A percentile compares a stretch with the other conserved stretches of the same genome.
Conservation (phyloP, 2,888 invertebrate species). For the Thera obeliscata region DNA sequence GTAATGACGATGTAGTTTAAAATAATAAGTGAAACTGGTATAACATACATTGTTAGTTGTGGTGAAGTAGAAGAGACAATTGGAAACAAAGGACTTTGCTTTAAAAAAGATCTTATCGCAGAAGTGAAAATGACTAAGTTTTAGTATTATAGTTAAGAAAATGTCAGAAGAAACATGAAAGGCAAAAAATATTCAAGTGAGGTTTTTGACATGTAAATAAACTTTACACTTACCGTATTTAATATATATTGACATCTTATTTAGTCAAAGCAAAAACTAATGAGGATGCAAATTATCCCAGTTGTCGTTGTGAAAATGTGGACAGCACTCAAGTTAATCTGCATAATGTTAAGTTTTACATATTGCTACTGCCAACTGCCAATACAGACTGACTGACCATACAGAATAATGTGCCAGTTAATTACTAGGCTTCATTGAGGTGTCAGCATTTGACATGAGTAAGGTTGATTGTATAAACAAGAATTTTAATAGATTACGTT, state of each 20-base stretch:
- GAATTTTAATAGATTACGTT: conserved; percentile 25
- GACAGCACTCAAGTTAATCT: conserved; percentile 63
- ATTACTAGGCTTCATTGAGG: conserved; percentile 33
- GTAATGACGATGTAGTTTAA: conserved; percentile 46
- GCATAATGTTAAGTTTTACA: conserved; percentile 74
- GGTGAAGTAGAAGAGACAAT: conserved; percentile 15
- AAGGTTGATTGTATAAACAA: conserved; percentile 26
- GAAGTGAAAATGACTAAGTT: too few relatives aligned
- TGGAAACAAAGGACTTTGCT: not conserved
- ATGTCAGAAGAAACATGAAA: too few relatives aligned
- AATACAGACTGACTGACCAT: conserved; percentile 47
- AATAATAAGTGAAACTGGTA: conserved; percentile 4
- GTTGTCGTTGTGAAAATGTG: conserved; percentile 66
- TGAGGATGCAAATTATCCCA: conserved; percentile 69
- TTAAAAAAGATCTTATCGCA: too few relatives aligned
- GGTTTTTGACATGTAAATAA: not conserved
- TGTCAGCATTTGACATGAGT: conserved; percentile 35
- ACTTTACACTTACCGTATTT: not conserved
- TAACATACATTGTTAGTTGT: conserved; percentile 2
- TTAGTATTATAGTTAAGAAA: too few relatives aligned
- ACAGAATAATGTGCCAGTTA: conserved; percentile 29
- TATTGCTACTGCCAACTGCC: conserved; percentile 74
- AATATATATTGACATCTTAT: conserved; percentile 62
- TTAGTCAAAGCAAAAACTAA: conserved; percentile 71
- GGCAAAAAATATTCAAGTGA: too few relatives aligned